Base-by-base conservation (phyloP, 2,797 vertebrate genomes). In the Agapornis canus region DNA sequence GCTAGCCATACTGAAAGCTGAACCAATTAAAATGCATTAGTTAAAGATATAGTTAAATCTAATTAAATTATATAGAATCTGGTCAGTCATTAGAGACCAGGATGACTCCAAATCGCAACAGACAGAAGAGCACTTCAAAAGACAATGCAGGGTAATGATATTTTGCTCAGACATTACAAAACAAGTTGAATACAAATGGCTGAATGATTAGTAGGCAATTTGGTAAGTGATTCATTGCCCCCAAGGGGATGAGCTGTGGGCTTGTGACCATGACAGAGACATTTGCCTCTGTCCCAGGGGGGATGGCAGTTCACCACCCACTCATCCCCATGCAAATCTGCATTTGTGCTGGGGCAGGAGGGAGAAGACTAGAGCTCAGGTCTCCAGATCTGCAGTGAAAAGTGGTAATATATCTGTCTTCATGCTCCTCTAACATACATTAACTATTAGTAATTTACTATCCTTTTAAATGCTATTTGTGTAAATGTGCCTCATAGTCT, bases 381-480 rank as follows among this genome's bases (percentile, higher is more conserved):
- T 8, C 54, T 78, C 89, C 9, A 8, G 29, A 78, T 49, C 49
- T 65, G 49, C 20, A 69, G n/a, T 54, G 42, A 87, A 85, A 94
- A 89, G 70, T 20, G 9, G 27, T 6, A 27, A n/a, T 9, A 22
- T 35, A 23, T 75, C 82, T 31, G 45, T 42, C 75, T 81, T 81
- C 76, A 35, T 39, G 61, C 6, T 43, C 23, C 56, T 88, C 57
- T 78, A 72, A 83, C 59, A n/a, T 48, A 78, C 29, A 66, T 94
- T 37, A 75, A 85, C 47, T 47, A 65, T 92, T 78, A 72, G 89
- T 87, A 20, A 78, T 89, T 86, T 91, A 49, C 91, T 90, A 64
- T 47, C 19, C 47, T 88, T 93, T 86, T 29, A 64, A 88, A 89
- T 95, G 90, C 40, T 86, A 87, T 80, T 94, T 64, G 27, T 87